phyloP scores from a whole-genome alignment of 2,113 vertebrate species.

The Paralichthys olivaceus region DNA sequence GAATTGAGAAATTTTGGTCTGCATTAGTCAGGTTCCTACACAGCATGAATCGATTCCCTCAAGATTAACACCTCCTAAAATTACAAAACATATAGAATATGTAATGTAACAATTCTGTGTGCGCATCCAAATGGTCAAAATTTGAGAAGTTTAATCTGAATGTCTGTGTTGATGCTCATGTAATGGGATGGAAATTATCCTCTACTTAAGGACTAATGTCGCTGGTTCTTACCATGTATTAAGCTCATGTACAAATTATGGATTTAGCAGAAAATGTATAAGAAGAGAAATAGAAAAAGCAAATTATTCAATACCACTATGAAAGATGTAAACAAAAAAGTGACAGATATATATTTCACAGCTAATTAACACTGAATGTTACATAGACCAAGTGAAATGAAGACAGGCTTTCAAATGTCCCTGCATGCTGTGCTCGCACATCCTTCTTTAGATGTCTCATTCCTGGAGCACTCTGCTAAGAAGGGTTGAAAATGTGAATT shows the following conservation, averaged over 20 bases:
- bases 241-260: background rate
- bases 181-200: background rate
- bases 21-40: too few relatives aligned
- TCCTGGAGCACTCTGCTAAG: slow-evolving; percentile 65
- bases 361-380: background rate
- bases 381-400: slow-evolving; percentile 32
- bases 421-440: slow-evolving; percentile 5
- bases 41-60: too few relatives aligned
- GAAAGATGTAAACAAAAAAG: slow-evolving; percentile 1
- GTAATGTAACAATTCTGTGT: background rate
- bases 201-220: background rate
- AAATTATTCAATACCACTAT: background rate
- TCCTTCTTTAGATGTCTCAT: slow-evolving; percentile 43
- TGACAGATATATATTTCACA: background rate
- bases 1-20: too few relatives aligned
- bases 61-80: too few relatives aligned
- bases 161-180: background rate
- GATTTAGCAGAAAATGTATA: background rate
- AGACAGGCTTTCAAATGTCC: slow-evolving; percentile 28
- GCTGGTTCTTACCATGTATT: background rate
- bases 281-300: background rate
- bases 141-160: background rate
- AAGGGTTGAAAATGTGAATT: slow-evolving; percentile 68
- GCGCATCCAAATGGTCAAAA: background rate
- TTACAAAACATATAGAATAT: too few relatives aligned